Conservation (phyloP, 2,113 vertebrate genomes). For the Podarcis muralis region DNA sequence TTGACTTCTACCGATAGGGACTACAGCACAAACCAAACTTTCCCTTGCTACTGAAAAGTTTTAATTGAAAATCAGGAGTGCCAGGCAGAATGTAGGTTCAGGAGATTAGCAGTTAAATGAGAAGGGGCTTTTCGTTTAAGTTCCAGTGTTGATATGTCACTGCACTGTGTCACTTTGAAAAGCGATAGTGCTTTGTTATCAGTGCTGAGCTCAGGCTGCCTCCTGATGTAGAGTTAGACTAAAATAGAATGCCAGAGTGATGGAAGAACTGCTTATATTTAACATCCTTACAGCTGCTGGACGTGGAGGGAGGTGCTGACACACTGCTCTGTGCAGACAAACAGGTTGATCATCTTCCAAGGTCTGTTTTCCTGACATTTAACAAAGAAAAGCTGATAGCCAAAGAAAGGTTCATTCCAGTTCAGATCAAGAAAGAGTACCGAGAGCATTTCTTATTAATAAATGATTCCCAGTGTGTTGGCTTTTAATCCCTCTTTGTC, state of each 20-base stretch:
- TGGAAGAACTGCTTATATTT: slow-evolving; percentile 61
- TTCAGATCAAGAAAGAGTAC: slow-evolving; percentile 18
- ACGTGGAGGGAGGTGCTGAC: slow-evolving; percentile 39
- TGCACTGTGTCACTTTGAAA: slow-evolving; percentile 74
- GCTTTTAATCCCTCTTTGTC: slow-evolving; percentile 23
- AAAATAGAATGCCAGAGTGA: slow-evolving; percentile 74
- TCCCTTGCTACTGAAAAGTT: slow-evolving; percentile 67
- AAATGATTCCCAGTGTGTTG: slow-evolving; percentile 38
- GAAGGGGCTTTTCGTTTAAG: slow-evolving; percentile 76
- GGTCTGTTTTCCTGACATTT: slow-evolving; percentile 35
- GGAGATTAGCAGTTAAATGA: slow-evolving; percentile 77
- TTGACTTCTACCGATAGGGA: slow-evolving; percentile 27
- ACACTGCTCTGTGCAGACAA: slow-evolving; percentile 29
- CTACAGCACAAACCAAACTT: slow-evolving; percentile 47
- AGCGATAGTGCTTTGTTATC: slow-evolving; percentile 77
- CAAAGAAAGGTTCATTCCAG: slow-evolving; percentile 18
- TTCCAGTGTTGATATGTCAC: slow-evolving; percentile 77
- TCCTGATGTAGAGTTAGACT: slow-evolving; percentile 70
- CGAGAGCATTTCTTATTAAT: slow-evolving; percentile 46
- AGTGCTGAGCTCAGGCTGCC: slow-evolving; percentile 64
- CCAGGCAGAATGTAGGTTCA: slow-evolving; percentile 62
- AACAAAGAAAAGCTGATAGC: neutral
- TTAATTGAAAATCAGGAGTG: slow-evolving; percentile 74
- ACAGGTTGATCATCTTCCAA: slow-evolving; percentile 50
- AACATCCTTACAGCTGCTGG: slow-evolving; percentile 33